These are phyloP conservation scores for Cariama cristata DNA, from an alignment of 2,113 vertebrate genomes.

Conservation along the genomic window DNA sequence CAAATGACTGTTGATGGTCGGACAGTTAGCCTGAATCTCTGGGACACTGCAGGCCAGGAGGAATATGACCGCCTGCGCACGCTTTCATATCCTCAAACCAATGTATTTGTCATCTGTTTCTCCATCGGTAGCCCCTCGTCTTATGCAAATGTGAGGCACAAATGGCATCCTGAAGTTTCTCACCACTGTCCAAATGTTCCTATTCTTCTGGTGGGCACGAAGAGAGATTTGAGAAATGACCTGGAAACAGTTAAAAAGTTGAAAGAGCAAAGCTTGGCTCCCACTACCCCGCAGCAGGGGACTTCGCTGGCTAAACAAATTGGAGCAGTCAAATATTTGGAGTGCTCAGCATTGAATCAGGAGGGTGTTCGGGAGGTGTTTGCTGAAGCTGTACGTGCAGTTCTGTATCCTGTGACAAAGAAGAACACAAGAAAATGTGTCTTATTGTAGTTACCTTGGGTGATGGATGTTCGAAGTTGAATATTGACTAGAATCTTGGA, in stretches of 20 bases:
- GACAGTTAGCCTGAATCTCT: conserved; percentile 91
- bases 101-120: conserved; percentile 94
- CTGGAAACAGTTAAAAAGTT: conserved; percentile 90
- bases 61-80: conserved; percentile 92
- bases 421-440: conserved; percentile 90
- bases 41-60: conserved; percentile 96
- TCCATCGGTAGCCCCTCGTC: conserved; percentile 92
- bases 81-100: conserved; percentile 92
- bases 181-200: conserved; percentile 93
- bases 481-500: conserved; percentile 8
- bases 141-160: conserved; percentile 91
- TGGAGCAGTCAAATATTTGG: conserved; percentile 92
- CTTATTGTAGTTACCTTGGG: conserved; percentile 81
- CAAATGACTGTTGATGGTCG: conserved; percentile 95
- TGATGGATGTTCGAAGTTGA: neutral
- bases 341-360: conserved; percentile 91
- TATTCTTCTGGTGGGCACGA: conserved; percentile 91
- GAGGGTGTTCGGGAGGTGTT: conserved; percentile 91
- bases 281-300: conserved; percentile 90
- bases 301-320: conserved; percentile 90
- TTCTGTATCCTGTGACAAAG: conserved; percentile 90
- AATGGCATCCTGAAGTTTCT: conserved; percentile 94
- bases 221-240: conserved; percentile 89
- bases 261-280: conserved; percentile 90
- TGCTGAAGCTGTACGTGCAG: conserved; percentile 88